A percentile compares a stretch with the other conserved stretches of the same genome.
Conservation (phyloP, 2,888 invertebrate genomes). For the Tipula unca region DNA sequence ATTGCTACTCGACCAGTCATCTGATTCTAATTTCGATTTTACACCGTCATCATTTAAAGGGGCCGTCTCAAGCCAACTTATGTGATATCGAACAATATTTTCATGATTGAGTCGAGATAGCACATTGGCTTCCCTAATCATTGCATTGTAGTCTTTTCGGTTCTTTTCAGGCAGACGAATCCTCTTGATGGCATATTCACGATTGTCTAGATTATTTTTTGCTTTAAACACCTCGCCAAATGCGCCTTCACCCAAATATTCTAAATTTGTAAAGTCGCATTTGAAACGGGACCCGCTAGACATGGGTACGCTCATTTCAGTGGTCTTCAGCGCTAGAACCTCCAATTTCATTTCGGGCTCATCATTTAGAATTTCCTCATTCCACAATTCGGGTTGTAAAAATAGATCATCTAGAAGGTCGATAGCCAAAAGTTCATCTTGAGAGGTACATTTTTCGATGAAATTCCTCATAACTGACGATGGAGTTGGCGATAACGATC, state of each 20-base stretch:
- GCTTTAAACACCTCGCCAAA: not conserved
- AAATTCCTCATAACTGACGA: not conserved
- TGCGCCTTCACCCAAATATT: not conserved
- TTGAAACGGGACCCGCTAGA: not conserved
- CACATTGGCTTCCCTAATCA: conserved; percentile 81
- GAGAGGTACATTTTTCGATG: not conserved
- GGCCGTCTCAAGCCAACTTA: conserved; percentile 80
- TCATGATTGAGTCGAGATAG: conserved; percentile 85
- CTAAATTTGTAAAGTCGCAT: no score
- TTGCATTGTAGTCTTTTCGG: conserved; percentile 33
- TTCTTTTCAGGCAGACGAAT: no score
- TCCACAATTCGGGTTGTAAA: no score
- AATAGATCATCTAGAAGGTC: not conserved
- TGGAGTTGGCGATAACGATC: not conserved
- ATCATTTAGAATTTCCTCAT: no score
- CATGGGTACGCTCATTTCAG: not conserved
- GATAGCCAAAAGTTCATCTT: not conserved
- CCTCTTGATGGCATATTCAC: not conserved
- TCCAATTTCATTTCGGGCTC: no score
- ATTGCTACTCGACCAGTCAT: not conserved
- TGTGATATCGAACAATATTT: conserved; percentile 86
- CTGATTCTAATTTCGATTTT: conserved; percentile 37
- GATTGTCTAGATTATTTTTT: not conserved
- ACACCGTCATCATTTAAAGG: conserved; percentile 29
- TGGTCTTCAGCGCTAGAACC: no score